These are phyloP conservation scores for Drosophila neonasuta DNA, from an alignment of 2,888 invertebrate genomes.

Conservation along the genomic window DNA sequence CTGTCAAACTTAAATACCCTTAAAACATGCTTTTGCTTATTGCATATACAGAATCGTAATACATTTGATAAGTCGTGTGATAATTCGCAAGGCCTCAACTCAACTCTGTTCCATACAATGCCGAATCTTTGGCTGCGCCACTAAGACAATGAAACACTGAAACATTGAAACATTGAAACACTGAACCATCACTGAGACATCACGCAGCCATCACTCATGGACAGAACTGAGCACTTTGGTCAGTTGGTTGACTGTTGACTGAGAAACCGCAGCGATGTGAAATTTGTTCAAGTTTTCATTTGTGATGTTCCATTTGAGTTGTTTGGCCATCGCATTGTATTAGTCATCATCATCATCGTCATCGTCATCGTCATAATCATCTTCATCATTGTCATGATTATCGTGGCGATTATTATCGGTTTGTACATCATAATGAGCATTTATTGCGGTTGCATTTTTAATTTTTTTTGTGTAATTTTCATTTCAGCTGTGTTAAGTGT, in stretches of 20 bases:
- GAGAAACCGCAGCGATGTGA: constrained; percentile 43
- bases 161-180: constrained; percentile 48
- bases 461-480: constrained; percentile 59
- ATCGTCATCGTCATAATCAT: constrained; percentile 21
- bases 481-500: constrained; percentile 61
- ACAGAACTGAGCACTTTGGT: constrained; percentile 3
- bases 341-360: constrained; percentile 16
- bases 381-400: not conserved
- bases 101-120: constrained; percentile 20
- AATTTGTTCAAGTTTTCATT: constrained; percentile 36
- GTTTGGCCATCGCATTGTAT: constrained; percentile 42
- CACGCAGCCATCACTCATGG: constrained; percentile 49
- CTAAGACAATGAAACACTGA: constrained; percentile 1
- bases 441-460: constrained; percentile 61
- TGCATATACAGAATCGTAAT: too few species aligned
- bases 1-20: too few species aligned
- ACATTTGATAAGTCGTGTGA: too few species aligned
- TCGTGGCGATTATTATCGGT: constrained; percentile 27
- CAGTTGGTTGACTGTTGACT: constrained; percentile 5
- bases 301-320: constrained; percentile 46
- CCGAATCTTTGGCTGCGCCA: constrained; percentile 21
- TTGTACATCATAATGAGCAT: constrained; percentile 40
- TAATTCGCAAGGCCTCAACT: not conserved
- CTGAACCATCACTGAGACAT: constrained; percentile 56
- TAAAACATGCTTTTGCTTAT: too few species aligned